phyloP scores from a whole-genome alignment of 1,140 invertebrate species.

The Saccostrea echinata region DNA sequence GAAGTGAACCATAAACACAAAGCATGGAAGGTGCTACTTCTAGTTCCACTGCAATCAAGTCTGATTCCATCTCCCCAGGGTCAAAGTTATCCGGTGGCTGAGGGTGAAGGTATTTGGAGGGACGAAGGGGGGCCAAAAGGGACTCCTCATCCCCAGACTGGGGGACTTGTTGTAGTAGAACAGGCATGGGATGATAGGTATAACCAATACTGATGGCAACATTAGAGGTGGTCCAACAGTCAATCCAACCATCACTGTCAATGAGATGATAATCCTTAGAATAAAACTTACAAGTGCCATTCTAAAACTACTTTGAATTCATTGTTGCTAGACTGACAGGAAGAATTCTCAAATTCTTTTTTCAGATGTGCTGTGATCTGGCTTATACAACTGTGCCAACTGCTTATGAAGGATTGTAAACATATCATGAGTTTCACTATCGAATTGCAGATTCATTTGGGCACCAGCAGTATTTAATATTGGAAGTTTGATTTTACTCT shows the following conservation, averaged over 20 bases:
- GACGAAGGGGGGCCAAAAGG: conserved; percentile 92
- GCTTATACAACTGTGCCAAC: too few species aligned
- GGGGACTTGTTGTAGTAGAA: conserved; percentile 79
- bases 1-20: conserved; percentile 92
- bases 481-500: too few species aligned
- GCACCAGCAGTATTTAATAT: too few species aligned
- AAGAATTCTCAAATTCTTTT: too few species aligned
- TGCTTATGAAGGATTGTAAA: too few species aligned
- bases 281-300: too few species aligned
- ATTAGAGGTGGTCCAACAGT: conserved; percentile 97
- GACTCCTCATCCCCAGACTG: conserved; percentile 97
- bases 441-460: too few species aligned
- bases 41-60: conserved; percentile 93
- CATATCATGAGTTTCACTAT: too few species aligned
- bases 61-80: conserved; percentile 89
- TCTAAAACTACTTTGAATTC: too few species aligned
- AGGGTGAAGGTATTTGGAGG: conserved; percentile 76
- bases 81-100: conserved; percentile 86
- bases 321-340: too few species aligned
- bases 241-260: conserved; percentile 91
- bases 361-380: too few species aligned
- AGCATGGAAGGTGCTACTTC: conserved; percentile 95
- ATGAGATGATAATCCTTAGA: too few species aligned
- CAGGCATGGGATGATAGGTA: conserved; percentile 91
- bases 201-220: conserved; percentile 94